Percentiles rank a stretch among this genome's conserved stretches.
These are phyloP conservation scores for Chlorocebus sabaeus DNA, from an alignment of 2,113 vertebrate genomes.

Conservation along the genomic window DNA sequence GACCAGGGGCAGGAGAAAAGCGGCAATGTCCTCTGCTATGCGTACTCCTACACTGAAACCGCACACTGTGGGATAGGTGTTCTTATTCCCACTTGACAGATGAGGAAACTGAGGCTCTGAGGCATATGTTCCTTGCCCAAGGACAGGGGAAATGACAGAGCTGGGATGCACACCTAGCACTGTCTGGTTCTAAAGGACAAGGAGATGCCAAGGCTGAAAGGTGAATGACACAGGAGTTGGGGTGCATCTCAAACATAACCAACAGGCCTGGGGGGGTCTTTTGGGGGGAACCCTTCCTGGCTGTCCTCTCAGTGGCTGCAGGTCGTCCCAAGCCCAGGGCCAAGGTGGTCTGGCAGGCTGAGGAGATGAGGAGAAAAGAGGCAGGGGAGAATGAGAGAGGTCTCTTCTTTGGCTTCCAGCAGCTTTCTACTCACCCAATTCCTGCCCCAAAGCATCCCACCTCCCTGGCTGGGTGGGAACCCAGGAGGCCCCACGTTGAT, in stretches of 20 bases:
- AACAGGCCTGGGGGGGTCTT: not conserved
- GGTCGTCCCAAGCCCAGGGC: not conserved
- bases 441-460: not conserved
- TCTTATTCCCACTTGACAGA: not conserved
- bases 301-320: not conserved
- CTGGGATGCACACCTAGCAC: not conserved
- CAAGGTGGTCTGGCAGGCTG: not conserved
- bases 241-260: not conserved
- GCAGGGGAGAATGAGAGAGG: not conserved
- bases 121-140: not conserved
- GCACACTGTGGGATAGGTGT: too few relatives aligned
- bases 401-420: not conserved
- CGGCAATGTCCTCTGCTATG: accelerated
- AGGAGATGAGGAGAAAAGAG: not conserved
- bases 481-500: not conserved
- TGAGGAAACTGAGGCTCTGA: not conserved
- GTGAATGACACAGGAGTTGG: not conserved
- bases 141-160: not conserved
- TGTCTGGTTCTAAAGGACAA: not conserved
- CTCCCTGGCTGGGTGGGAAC: not conserved
- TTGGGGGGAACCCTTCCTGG: not conserved
- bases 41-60: not conserved
- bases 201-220: not conserved
- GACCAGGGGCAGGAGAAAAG: not conserved
- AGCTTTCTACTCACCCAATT: not conserved